Base-by-base conservation (phyloP, 1,140 invertebrate species). In the Musca domestica region DNA sequence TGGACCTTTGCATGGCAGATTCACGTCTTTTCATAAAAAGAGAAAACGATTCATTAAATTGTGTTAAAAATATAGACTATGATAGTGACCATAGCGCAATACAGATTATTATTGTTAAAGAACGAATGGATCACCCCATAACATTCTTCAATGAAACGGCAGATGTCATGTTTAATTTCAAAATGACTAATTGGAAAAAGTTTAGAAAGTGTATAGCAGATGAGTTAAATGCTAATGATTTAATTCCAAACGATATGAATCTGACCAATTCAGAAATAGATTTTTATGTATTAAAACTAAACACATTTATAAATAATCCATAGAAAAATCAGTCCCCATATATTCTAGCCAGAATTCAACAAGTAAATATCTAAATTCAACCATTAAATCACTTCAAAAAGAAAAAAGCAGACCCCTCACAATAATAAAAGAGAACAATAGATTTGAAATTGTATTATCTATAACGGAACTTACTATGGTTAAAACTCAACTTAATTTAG, bases 401-500 rank as follows among this genome's bases (percentile, higher is more conserved):
- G 58, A 63, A 23, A 63, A 63, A 63, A 63, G 58, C 34, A 63
- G 41, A 63, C 30, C 23, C n/a, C 19, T 63, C 14, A 63, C 25
- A n/a, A 63, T 34, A 15, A 63, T 63, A 19, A 63, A 63, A 63
- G 41, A 23, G 19, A 19, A 23, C 41, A 63, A 63, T 41, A 27
- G 58, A 41, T 34, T 63, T n/a, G 25, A 63, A 63, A 19, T 17
- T 17, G n/a, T n/a, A n/a, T n/a, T n/a, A n/a, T n/a, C n/a, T n/a
- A n/a, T n/a, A n/a, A n/a, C n/a, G n/a, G n/a, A 63, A 19, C 19
- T 63, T 30, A 27, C 30, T 34, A 19, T 34, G 10, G 19, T 34
- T 34, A 63, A 63, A 41, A 63, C 27, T 34, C 30, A 63, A 63
- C 23, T 63, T 34, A 63, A 63, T 34, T 41, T 63, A 34, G 41